Conservation (phyloP, 2,113 vertebrate genomes). For the Xenopus laevis region DNA sequence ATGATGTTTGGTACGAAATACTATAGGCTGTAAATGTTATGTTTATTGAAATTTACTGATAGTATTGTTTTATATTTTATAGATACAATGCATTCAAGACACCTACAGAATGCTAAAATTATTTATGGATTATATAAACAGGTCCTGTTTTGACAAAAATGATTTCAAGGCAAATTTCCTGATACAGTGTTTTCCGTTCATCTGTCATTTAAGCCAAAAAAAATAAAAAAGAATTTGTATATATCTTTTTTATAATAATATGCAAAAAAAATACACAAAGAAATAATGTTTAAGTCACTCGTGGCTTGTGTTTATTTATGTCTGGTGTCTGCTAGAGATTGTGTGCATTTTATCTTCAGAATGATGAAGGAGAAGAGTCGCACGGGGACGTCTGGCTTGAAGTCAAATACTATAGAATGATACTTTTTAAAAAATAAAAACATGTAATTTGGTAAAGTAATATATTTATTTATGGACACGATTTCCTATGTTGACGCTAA, state of each 20-base stretch:
- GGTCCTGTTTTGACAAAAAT: too few species aligned
- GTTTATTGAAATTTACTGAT: slow-evolving; percentile 6
- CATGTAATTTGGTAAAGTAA: too few species aligned
- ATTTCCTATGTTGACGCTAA: too few species aligned
- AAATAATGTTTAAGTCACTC: neutral
- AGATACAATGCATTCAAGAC: neutral
- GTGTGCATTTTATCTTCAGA: too few species aligned
- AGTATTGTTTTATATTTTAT: slow-evolving; percentile 29
- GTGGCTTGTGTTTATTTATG: too few species aligned
- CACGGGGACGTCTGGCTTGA: too few species aligned
- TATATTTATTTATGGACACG: too few species aligned
- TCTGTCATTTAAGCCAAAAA: slow-evolving; percentile 37
- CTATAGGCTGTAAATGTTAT: slow-evolving; percentile 24
- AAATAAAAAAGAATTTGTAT: slow-evolving; percentile 42
- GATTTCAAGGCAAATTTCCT: neutral
- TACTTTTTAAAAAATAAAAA: too few species aligned
- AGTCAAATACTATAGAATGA: too few species aligned
- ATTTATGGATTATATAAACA: neutral
- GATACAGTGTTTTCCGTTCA: slow-evolving; percentile 18
- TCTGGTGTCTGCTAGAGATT: too few species aligned
- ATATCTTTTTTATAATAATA: slow-evolving; percentile 11
- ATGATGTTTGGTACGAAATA: slow-evolving; percentile 1
- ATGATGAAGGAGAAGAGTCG: too few species aligned
- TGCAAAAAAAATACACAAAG: neutral
- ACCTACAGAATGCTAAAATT: too few species aligned